Evolutionary conservation across 2,113 vertebrate species (phyloP).

Genomic region (Cathartes aura): DNA sequence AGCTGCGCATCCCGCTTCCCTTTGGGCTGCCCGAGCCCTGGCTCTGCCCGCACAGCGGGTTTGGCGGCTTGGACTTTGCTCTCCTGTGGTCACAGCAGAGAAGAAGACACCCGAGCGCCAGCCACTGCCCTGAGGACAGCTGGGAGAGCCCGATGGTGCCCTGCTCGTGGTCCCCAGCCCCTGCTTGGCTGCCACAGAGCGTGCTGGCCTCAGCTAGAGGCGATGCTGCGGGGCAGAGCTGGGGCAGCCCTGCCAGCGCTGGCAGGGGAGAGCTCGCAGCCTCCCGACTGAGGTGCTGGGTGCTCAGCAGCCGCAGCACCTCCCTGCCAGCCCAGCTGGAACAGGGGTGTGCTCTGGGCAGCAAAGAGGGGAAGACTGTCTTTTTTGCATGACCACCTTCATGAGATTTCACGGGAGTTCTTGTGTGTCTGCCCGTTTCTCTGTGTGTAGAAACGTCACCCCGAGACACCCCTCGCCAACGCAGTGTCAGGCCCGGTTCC

Average conservation of each 20-base stretch:
- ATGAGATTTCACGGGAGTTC: background rate
- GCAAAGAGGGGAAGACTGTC: background rate
- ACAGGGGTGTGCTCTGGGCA: background rate
- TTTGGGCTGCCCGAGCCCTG: background rate
- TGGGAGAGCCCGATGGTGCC: background rate
- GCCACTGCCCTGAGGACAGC: background rate
- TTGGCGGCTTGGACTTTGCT: background rate
- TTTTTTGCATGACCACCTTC: too few relatives aligned
- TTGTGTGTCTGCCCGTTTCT: background rate
- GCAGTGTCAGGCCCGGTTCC: background rate
- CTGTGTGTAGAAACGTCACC: background rate
- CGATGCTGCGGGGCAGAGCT: background rate
- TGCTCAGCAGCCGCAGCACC: background rate
- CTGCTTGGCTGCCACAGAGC: background rate
- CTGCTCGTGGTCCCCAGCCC: background rate
- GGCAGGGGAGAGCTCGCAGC: background rate
- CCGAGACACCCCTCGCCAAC: background rate
- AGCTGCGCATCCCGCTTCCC: fast-evolving
- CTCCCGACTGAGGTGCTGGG: background rate
- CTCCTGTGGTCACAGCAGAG: background rate
- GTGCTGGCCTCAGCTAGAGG: background rate
- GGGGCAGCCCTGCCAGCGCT: background rate
- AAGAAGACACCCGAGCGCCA: background rate
- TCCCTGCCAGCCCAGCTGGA: background rate
- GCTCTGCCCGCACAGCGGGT: background rate